Evolutionary conservation across 2,888 invertebrate genomes (phyloP).

Genomic region (Laspeyria flexula): DNA sequence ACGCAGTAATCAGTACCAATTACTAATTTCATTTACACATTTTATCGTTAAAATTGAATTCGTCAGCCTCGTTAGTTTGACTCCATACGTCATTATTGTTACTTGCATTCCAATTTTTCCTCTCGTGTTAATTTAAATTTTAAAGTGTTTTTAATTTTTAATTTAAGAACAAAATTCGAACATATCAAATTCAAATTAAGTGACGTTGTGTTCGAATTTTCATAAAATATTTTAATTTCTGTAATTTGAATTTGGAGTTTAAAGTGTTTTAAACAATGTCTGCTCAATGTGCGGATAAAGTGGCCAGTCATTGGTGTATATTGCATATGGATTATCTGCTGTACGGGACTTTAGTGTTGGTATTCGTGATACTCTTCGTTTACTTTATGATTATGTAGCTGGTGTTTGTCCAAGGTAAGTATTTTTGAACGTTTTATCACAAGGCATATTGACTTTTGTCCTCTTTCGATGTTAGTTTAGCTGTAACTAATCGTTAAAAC

Average conservation of each 20-base stretch:
- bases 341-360: constrained; percentile 52
- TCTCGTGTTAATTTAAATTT: too few species aligned
- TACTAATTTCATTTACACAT: constrained; percentile 32
- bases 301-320: constrained; percentile 53
- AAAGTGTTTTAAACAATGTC: constrained; percentile 21
- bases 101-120: constrained; percentile 2
- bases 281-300: constrained; percentile 29
- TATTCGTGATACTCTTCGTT: constrained; percentile 59
- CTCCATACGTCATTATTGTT: constrained; percentile 10
- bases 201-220: too few species aligned
- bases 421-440: not conserved
- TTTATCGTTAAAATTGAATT: constrained; percentile 18
- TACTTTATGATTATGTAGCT: constrained; percentile 57
- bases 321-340: constrained; percentile 64
- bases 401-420: constrained; percentile 30
- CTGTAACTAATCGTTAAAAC: not conserved
- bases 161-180: not conserved
- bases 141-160: not conserved
- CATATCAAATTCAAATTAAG: not conserved
- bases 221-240: not conserved
- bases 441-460: not conserved
- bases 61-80: constrained; percentile 12
- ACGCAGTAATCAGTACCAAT: constrained; percentile 26
- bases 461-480: not conserved
- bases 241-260: not conserved